Base-by-base conservation (phyloP, 1,140 invertebrate genomes). In the Penaeus indicus region DNA sequence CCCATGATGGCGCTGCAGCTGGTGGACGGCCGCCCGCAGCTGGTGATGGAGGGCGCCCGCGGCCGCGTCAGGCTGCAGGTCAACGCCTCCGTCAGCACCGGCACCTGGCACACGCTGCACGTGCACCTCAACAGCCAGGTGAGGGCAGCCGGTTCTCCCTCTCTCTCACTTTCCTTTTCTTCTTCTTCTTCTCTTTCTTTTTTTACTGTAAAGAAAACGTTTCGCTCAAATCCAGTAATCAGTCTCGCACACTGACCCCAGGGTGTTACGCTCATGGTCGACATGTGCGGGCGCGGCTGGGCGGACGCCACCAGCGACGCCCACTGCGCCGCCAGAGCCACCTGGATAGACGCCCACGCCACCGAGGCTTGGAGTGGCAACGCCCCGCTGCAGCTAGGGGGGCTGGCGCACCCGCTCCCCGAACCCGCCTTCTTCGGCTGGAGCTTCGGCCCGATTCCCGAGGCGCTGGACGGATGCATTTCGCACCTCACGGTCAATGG, bases 341-440 rank as follows among this genome's bases (percentile, higher is more conserved):
- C 72, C 21, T 75, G 72, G 72, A 38, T 32, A 38, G 72, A 75
- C 11, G 97, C 97, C 16, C 97, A 97, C 1, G 98, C 98, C 93
- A 98, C 98, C 92, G 97, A 98, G 92, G 99, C 98, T 92, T 94
- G 99, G 7, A 99, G 99, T 93, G 97, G 99, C 0, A 98, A 99
- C 93, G 95, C 97, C 0, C 97, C 98, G 0, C 93, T 99, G 38
- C 97, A 99, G 94, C 94, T 99, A 72, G 98, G 98, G 61, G 98
- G 98, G 1, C 93, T 97, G 3, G 96, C 97, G 91, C 95, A 97
- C 19, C 96, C 97, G 91, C 91, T 91, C 90, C 72, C 72, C 19
- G 96, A 97, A 91, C 96, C 96, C 0, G 95, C 95, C 11, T 95
- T 96, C 82, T 98, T 97, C 92, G 95, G 96, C 90, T 97, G 96